Conservation (phyloP, 1,140 invertebrate genomes). For the Papilio polyxenes region DNA sequence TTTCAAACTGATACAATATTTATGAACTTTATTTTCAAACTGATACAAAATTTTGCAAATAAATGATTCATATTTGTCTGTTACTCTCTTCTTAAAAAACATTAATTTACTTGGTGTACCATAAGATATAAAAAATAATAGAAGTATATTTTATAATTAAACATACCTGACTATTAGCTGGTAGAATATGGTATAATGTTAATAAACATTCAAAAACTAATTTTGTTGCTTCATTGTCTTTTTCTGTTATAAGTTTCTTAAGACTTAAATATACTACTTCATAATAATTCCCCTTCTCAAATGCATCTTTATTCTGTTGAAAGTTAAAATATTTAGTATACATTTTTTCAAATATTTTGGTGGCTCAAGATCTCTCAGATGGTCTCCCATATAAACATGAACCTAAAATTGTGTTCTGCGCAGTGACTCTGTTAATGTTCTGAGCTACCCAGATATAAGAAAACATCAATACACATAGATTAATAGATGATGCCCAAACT, state of each 20-base stretch:
- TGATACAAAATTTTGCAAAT: too few relatives aligned
- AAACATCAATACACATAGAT: too few relatives aligned
- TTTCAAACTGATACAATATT: too few relatives aligned
- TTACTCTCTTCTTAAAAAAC: neutral
- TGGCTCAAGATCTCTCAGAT: too few relatives aligned
- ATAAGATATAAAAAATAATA: too few relatives aligned
- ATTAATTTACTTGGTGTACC: conserved; percentile 23
- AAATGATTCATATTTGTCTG: too few relatives aligned
- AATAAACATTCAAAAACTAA: conserved; percentile 55
- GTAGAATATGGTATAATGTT: conserved; percentile 53
- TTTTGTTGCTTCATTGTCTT: conserved; percentile 60
- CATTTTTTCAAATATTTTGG: neutral
- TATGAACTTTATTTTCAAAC: too few relatives aligned
- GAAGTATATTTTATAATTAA: conserved; percentile 1
- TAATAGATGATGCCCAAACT: too few relatives aligned
- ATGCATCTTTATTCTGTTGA: conserved; percentile 56
- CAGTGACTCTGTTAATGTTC: too few relatives aligned
- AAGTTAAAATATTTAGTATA: conserved; percentile 1
- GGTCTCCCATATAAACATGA: too few relatives aligned
- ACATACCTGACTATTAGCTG: conserved; percentile 56
- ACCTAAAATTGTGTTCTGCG: too few relatives aligned
- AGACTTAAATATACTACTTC: conserved; percentile 65
- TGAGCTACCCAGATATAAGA: too few relatives aligned
- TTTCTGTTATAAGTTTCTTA: conserved; percentile 54
- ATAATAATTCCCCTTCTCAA: conserved; percentile 69